Conservation (phyloP, 2,797 vertebrate genomes). For the Novumbra hubbsi region DNA sequence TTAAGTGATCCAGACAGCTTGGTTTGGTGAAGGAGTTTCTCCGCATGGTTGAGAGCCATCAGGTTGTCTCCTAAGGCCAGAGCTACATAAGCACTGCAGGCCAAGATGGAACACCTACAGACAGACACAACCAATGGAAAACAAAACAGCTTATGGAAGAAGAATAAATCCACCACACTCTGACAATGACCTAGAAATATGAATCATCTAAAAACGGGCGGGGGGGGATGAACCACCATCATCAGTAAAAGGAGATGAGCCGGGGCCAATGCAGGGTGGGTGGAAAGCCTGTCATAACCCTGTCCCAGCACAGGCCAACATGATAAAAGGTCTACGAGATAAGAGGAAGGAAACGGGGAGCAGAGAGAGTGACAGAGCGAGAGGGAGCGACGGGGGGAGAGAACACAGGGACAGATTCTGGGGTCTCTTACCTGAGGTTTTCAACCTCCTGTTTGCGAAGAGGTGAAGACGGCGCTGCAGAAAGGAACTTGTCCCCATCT, state of each 20-base stretch:
- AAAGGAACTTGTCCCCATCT: constrained; percentile 92
- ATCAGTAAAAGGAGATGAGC: no score
- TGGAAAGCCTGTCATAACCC: no score
- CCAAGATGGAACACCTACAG: constrained; percentile 92
- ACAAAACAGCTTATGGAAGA: no score
- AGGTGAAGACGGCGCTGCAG: constrained; percentile 93
- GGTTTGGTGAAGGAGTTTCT: constrained; percentile 94
- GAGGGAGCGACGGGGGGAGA: neutral
- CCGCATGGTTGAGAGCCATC: constrained; percentile 93
- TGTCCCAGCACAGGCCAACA: no score
- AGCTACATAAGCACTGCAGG: constrained; percentile 92
- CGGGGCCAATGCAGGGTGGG: no score
- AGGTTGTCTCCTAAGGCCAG: constrained; percentile 95
- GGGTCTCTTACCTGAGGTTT: constrained; percentile 85
- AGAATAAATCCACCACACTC: no score
- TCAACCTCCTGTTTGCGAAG: constrained; percentile 94
- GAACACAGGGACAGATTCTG: neutral
- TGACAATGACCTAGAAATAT: no score
- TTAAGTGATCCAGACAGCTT: constrained; percentile 96
- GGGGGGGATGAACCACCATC: no score
- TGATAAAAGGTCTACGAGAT: no score
- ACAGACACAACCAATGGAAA: neutral
- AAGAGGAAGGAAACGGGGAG: neutral
- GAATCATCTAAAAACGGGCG: no score
- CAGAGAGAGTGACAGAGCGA: neutral